A percentile compares a stretch with the other conserved stretches of the same genome.
Conservation (phyloP, 2,888 invertebrate species). For the Arenicola marina region DNA sequence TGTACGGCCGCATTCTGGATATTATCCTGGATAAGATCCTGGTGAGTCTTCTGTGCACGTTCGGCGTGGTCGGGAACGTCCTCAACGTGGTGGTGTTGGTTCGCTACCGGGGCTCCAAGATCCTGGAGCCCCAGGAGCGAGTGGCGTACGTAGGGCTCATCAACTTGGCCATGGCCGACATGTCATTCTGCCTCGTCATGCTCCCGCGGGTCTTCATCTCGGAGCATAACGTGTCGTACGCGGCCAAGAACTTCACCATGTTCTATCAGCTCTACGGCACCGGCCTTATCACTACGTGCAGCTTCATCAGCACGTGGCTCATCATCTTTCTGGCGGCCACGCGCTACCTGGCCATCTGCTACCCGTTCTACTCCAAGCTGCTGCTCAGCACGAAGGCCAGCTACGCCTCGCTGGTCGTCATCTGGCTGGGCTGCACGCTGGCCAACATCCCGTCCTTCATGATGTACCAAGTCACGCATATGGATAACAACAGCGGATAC, state of each 20-base stretch:
- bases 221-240: background rate
- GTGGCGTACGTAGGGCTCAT: conserved; percentile 16
- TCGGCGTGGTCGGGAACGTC: conserved; percentile 19
- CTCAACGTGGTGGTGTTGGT: conserved; percentile 15
- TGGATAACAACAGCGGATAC: conserved; percentile 3
- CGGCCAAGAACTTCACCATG: background rate
- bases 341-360: conserved; percentile 19
- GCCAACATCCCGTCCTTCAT: conserved; percentile 15
- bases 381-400: conserved; percentile 1
- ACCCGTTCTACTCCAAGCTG: conserved; percentile 8
- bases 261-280: conserved; percentile 18
- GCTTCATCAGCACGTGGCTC: conserved; percentile 19
- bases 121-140: conserved; percentile 8
- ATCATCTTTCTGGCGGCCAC: conserved; percentile 14
- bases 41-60: conserved; percentile 7
- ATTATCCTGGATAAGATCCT: background rate
- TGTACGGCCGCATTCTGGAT: no score
- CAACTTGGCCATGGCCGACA: conserved; percentile 16
- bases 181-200: conserved; percentile 14
- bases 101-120: background rate
- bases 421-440: background rate
- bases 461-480: conserved; percentile 9
- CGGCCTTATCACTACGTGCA: conserved; percentile 14
- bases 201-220: conserved; percentile 11
- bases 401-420: conserved; percentile 6